phyloP scores from a whole-genome alignment of 2,113 vertebrate genomes.

The Gracilinanus agilis region DNA sequence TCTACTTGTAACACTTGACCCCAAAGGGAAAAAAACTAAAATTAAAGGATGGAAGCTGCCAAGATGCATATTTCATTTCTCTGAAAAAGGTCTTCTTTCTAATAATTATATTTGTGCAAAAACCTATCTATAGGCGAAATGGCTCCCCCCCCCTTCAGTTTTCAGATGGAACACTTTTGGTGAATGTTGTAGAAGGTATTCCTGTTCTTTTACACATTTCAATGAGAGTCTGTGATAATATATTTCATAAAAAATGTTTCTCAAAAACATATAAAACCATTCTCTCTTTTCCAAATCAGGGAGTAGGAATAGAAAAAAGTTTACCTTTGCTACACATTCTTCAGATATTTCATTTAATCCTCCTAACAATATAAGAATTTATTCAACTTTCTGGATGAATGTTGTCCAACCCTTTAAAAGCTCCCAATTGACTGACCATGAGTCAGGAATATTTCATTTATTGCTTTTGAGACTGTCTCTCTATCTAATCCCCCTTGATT shows the following conservation, averaged over 20 bases:
- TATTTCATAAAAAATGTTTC: not conserved
- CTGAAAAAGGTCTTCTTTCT: not conserved
- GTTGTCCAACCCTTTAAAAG: not conserved
- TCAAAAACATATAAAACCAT: not conserved
- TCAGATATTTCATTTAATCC: not conserved
- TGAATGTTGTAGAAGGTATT: not conserved
- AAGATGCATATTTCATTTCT: not conserved
- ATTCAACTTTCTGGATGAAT: not conserved
- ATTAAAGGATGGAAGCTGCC: not conserved
- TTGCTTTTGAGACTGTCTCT: not conserved
- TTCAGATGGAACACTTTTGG: not conserved
- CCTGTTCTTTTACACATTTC: not conserved
- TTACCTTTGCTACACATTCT: not conserved
- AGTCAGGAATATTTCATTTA: not conserved
- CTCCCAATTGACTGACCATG: not conserved
- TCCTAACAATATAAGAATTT: not conserved
- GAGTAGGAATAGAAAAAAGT: not conserved
- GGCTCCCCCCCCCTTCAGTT: not conserved
- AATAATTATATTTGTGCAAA: not conserved
- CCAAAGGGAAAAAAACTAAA: not conserved
- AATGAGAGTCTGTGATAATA: not conserved
- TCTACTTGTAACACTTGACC: not conserved
- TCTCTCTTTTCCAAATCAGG: not conserved
- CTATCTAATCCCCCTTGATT: slow-evolving; percentile 32
- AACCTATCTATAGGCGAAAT: not conserved